Evolutionary conservation across 2,888 invertebrate species (phyloP), one percentile per base, ranked within the genome.

Genomic region (Limenitis camilla): DNA sequence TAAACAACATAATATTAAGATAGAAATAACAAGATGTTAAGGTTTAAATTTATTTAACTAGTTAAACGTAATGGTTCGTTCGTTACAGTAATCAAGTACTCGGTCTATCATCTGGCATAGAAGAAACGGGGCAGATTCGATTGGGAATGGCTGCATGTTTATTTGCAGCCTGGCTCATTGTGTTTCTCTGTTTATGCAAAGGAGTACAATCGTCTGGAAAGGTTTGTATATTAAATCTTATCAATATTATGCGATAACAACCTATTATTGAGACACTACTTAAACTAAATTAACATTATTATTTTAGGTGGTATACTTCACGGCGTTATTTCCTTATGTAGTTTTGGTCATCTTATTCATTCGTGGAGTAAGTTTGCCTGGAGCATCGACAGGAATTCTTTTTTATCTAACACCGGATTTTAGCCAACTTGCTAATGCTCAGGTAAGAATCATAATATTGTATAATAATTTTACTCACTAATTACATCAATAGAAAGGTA

Each of bases 341-440:
- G 93, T 93, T 19, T 76, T 93, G 65, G 91, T 93, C 27, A 92
- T 94, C 64, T 81, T 96, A 50, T 92, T 96, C 66, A 89, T 94
- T 56, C 90, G 95, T 2, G 94, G 95, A 0, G 92, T 94, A 5
- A 92, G 94, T 1, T 81, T 96, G 47, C 93, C 94, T 0, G 96
- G 95, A 9, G 94, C 95, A 6, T 84, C 89, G 1, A 91, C 92
- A 35, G 96, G 95, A 2, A 92, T 96, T 51, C 71, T 92, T 4
- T 94, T 92, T 74, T 96, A 95, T 71, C 81, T 96, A 46, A 93
- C 92, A 40, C 95, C 95, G 2, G 92, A 94, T 66, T 94, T 93
- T 84, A 89, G 89, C 45, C 91, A 91, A 66, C 87, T 95, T 47
- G 86, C 88, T 32, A 93, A 94, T 67, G 92, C 94, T 5, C 92